Conservation (phyloP, 2,888 invertebrate species). For the Drosophila colorata region DNA sequence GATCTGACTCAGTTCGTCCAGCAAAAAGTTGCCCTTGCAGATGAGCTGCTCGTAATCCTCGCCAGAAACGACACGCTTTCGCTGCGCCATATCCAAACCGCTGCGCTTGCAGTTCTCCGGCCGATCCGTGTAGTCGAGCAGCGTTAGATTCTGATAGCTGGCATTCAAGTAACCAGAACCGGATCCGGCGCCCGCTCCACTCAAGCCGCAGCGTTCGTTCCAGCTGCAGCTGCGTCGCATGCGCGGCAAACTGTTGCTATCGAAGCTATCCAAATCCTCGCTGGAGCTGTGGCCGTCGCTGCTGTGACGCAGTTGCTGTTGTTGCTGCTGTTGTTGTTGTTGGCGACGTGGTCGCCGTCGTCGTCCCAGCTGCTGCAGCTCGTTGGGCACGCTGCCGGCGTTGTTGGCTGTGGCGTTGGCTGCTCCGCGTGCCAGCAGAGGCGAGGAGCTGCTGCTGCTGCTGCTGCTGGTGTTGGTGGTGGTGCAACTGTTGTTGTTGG, state of each 20-base stretch:
- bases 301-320: conserved; percentile 35
- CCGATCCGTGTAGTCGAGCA: conserved; percentile 86
- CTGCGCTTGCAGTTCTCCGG: conserved; percentile 51
- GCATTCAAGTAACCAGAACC: conserved; percentile 86
- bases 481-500: conserved; percentile 36
- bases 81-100: conserved; percentile 58
- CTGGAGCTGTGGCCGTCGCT: conserved; percentile 53
- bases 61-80: conserved; percentile 35
- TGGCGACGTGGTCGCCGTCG: conserved; percentile 44
- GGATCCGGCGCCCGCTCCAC: conserved; percentile 9
- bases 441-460: conserved; percentile 36
- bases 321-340: conserved; percentile 33
- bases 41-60: conserved; percentile 78
- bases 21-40: conserved; percentile 82
- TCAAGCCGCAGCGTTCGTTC: conserved; percentile 66
- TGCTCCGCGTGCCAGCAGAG: conserved; percentile 26
- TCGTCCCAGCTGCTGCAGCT: conserved; percentile 78
- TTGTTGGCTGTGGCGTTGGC: conserved; percentile 10
- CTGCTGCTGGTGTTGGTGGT: conserved; percentile 11
- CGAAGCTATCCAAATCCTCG: conserved; percentile 62
- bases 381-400: conserved; percentile 71
- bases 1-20: conserved; percentile 86
- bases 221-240: conserved; percentile 81
- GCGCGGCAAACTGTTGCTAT: conserved; percentile 46
- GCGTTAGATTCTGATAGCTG: conserved; percentile 88